These are phyloP conservation scores for Cheilosia scutellata DNA, from an alignment of 2,888 invertebrate species.

Conservation along the genomic window DNA sequence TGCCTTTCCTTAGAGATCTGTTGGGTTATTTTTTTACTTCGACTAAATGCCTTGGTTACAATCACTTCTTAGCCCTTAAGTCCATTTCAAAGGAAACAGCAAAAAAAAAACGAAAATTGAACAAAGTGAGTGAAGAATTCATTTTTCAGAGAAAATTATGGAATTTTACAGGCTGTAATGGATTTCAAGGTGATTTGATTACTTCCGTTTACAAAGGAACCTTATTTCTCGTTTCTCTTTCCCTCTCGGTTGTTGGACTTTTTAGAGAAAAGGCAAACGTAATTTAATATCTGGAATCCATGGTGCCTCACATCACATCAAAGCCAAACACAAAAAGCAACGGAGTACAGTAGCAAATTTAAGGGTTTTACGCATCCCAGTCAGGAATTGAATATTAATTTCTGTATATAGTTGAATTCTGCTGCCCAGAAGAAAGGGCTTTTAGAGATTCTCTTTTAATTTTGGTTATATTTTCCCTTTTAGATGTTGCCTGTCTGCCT, in stretches of 20 bases:
- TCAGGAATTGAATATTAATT: not conserved
- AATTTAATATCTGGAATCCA: not conserved
- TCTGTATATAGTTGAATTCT: not conserved
- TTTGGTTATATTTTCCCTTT: not conserved
- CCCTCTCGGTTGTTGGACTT: not conserved
- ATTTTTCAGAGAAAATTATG: constrained; percentile 1
- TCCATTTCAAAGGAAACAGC: constrained; percentile 3
- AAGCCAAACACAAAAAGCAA: not conserved
- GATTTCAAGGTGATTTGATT: constrained; percentile 54
- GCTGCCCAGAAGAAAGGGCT: not conserved
- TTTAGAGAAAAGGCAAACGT: not conserved
- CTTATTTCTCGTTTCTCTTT: not conserved
- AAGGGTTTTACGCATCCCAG: not conserved
- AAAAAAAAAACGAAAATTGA: not conserved
- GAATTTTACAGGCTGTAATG: constrained; percentile 39
- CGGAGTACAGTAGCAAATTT: not conserved
- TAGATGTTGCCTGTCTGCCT: too few species aligned
- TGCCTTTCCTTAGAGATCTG: not conserved
- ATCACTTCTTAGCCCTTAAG: not conserved
- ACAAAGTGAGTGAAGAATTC: not conserved
- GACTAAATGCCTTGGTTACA: not conserved
- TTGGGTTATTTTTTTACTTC: not conserved
- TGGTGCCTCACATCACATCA: constrained; percentile 1
- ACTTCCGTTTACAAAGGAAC: constrained; percentile 8
- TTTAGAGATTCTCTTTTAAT: not conserved